Conservation (phyloP, 1,140 invertebrate genomes). For the Periplaneta americana region DNA sequence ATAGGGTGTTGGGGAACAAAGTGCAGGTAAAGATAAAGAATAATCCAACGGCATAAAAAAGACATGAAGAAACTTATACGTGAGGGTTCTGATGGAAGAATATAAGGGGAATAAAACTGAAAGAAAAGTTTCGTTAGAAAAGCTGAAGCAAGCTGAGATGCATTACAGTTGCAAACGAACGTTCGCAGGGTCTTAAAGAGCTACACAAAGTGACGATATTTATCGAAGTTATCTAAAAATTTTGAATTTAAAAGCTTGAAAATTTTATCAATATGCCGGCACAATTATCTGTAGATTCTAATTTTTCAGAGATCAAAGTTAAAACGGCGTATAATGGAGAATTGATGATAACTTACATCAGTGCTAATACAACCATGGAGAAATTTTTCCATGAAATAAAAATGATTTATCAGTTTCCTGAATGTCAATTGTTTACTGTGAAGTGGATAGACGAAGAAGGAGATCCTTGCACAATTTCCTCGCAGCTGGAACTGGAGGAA, state of each 20-base stretch:
- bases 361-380: slow-evolving; percentile 77
- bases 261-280: too few species aligned
- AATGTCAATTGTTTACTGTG: slow-evolving; percentile 88
- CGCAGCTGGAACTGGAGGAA: slow-evolving; percentile 93
- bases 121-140: not conserved
- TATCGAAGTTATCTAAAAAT: too few species aligned
- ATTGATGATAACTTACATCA: slow-evolving; percentile 65
- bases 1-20: not conserved
- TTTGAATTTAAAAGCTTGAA: too few species aligned
- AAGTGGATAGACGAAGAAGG: slow-evolving; percentile 76
- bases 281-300: too few species aligned
- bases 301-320: too few species aligned
- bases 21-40: not conserved
- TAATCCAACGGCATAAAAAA: not conserved
- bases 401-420: slow-evolving; percentile 84
- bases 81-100: not conserved
- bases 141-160: not conserved
- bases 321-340: too few species aligned
- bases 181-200: too few species aligned
- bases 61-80: not conserved
- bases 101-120: not conserved
- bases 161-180: not conserved
- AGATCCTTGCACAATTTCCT: slow-evolving; percentile 95
- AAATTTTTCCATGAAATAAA: slow-evolving; percentile 85
- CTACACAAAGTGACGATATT: too few species aligned